A percentile compares a stretch with the other conserved stretches of the same genome.
Evolutionary conservation across 2,888 invertebrate species (phyloP).

Genomic region (Drosophila planitibia): DNA sequence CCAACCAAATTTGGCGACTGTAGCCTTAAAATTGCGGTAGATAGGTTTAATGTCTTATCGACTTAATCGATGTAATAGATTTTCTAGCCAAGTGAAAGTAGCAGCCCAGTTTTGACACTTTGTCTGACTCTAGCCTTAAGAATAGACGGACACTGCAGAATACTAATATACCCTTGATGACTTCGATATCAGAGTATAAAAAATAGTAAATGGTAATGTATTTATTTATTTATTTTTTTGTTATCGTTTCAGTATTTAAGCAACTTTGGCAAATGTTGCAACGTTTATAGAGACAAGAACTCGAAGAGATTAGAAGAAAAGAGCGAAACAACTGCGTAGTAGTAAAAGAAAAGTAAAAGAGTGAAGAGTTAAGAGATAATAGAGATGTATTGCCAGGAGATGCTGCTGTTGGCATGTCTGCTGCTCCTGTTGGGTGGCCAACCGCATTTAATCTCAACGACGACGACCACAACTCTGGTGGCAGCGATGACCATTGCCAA

Average conservation of each 20-base stretch:
- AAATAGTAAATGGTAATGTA: background rate
- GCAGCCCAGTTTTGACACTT: background rate
- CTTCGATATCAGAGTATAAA: background rate
- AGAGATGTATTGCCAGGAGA: slow-evolving; percentile 71
- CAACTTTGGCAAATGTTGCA: slow-evolving; percentile 39
- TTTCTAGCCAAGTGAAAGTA: background rate
- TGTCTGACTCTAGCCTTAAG: background rate
- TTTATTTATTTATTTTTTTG: background rate
- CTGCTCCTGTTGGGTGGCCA: slow-evolving; percentile 71
- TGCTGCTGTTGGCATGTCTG: slow-evolving; percentile 71
- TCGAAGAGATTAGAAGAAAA: slow-evolving; percentile 13
- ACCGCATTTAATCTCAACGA: slow-evolving; percentile 73
- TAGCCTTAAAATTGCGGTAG: background rate
- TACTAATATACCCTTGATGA: background rate
- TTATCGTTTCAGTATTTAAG: slow-evolving; percentile 53
- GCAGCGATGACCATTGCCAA: slow-evolving; percentile 84
- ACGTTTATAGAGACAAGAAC: slow-evolving; percentile 3
- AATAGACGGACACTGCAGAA: background rate
- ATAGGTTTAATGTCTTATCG: background rate
- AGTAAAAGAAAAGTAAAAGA: background rate
- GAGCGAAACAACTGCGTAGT: background rate
- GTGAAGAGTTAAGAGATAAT: slow-evolving; percentile 14
- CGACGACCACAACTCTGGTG: slow-evolving; percentile 78
- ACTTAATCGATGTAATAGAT: background rate
- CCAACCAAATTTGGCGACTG: background rate